Evolutionary conservation across 2,113 vertebrate species (phyloP).

Genomic region (Ctenomys sociabilis): DNA sequence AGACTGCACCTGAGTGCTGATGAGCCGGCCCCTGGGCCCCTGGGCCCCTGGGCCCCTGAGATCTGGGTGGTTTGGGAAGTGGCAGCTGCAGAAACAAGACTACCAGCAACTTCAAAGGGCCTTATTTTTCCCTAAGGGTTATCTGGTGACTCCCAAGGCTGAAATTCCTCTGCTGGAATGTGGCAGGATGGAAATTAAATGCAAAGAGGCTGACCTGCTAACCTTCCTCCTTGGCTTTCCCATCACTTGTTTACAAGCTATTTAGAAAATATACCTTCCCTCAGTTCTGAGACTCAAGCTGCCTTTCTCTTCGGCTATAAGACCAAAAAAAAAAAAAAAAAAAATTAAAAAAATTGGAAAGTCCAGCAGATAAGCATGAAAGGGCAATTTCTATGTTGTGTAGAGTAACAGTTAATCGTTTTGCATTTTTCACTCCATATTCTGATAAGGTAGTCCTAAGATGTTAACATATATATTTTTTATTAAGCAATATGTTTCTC

Average conservation of each 20-base stretch:
- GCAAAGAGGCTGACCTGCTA: constrained; percentile 65
- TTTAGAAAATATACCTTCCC: constrained; percentile 32
- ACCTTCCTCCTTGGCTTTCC: constrained; percentile 59
- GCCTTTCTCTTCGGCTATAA: neutral
- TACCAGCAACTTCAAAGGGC: constrained; percentile 71
- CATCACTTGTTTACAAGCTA: constrained; percentile 48
- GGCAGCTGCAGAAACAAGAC: constrained; percentile 74
- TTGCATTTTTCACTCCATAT: neutral
- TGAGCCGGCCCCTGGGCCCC: neutral
- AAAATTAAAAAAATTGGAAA: constrained; percentile 54
- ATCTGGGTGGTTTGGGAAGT: neutral
- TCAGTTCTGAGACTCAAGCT: neutral
- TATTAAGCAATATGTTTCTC: constrained; percentile 34
- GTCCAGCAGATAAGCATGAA: neutral
- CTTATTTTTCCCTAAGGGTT: constrained; percentile 62
- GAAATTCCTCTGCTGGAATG: constrained; percentile 73
- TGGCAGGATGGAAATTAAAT: constrained; percentile 55
- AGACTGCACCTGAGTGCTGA: neutral
- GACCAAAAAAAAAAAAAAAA: constrained; percentile 65
- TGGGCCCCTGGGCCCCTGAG: neutral
- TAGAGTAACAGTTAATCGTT: neutral
- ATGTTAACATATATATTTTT: neutral
- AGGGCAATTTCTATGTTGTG: neutral
- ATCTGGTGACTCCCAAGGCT: constrained; percentile 65
- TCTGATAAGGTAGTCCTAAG: neutral